A percentile compares a stretch with the other conserved stretches of the same genome.
Conservation (phyloP, 2,888 invertebrate species). For the Mylabris sibirica region DNA sequence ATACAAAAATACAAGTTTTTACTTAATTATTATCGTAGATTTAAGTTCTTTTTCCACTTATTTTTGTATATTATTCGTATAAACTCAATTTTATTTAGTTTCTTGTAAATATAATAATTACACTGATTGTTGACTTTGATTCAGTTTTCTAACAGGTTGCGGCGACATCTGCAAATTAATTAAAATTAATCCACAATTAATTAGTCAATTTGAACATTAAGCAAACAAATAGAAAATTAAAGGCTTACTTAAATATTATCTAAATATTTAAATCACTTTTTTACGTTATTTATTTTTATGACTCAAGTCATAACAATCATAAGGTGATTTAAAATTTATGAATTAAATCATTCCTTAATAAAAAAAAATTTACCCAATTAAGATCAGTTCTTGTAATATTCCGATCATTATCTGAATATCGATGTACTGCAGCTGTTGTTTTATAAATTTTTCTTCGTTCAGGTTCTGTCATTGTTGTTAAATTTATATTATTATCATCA, state of each 20-base stretch:
- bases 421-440: constrained; percentile 55
- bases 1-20: constrained; percentile 29
- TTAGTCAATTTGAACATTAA: not conserved
- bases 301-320: too few relatives aligned
- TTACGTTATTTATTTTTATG: too few relatives aligned
- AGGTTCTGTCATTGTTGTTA: constrained; percentile 43
- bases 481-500: constrained; percentile 51
- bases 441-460: constrained; percentile 51
- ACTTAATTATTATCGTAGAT: not conserved
- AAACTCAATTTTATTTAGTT: not conserved
- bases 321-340: too few relatives aligned
- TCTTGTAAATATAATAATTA: constrained; percentile 31
- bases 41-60: not conserved
- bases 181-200: too few relatives aligned
- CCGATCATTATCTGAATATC: constrained; percentile 54
- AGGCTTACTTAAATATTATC: too few relatives aligned
- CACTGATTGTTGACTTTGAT: constrained; percentile 54
- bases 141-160: constrained; percentile 52
- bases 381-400: constrained; percentile 37
- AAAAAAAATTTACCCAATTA: constrained; percentile 44
- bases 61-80: not conserved
- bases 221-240: too few relatives aligned
- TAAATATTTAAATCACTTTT: too few relatives aligned
- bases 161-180: constrained; percentile 53
- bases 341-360: not conserved